Conservation (phyloP, 2,113 vertebrate species). For the Calypte anna region DNA sequence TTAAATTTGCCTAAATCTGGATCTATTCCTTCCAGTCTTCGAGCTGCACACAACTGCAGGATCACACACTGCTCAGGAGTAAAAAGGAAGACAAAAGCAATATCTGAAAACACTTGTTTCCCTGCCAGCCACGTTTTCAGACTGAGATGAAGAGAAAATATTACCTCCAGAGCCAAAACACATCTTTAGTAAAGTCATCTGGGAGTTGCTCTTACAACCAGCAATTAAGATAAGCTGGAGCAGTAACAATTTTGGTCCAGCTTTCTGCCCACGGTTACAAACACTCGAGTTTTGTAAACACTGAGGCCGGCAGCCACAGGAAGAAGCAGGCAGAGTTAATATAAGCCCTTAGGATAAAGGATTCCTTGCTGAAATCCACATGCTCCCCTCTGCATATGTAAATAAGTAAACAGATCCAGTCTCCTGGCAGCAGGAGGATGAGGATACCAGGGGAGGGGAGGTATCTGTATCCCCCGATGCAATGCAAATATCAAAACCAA, state of each 20-base stretch:
- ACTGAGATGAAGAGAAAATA: background rate
- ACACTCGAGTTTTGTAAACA: background rate
- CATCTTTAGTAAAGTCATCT: background rate
- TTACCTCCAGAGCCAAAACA: background rate
- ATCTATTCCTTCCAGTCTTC: background rate
- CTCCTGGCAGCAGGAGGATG: background rate
- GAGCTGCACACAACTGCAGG: background rate
- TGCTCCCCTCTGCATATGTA: background rate
- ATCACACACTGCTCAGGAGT: background rate
- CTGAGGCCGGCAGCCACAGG: background rate
- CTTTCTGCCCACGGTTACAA: background rate
- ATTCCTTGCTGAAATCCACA: background rate
- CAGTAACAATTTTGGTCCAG: background rate
- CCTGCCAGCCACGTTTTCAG: background rate
- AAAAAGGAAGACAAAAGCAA: background rate
- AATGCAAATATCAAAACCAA: background rate
- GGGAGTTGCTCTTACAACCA: background rate
- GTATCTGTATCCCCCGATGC: background rate
- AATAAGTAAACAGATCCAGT: background rate
- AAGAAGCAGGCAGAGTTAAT: background rate
- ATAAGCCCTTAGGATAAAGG: background rate
- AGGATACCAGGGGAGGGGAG: accelerated
- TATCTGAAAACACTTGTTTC: background rate
- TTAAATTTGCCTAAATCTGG: background rate
- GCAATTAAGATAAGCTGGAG: background rate